Evolutionary conservation across 1,140 invertebrate species (phyloP), one percentile per base, ranked within the genome.

Genomic region (Drosophila burlai): DNA sequence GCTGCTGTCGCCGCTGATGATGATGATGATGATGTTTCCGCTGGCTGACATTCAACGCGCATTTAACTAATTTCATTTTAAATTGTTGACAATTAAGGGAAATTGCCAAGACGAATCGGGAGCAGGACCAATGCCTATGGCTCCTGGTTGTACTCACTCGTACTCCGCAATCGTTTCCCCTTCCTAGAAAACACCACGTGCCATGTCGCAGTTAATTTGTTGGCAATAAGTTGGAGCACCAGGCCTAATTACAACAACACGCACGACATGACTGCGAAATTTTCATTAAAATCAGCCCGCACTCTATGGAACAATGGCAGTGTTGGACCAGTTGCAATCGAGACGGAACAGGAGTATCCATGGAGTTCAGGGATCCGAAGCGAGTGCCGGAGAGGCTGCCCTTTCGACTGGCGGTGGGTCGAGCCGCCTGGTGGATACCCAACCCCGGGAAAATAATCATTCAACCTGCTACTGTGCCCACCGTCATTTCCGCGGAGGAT

Each of bases 171-270:
- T 16, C 7, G n/a, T 10, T 47, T 42, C 16, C 11, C 47, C n/a
- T 34, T 11, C n/a, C 66, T 5, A n/a, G 54, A 38, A 60, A 75
- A 76, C 82, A 85, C 78, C 86, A 85, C 76, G 85, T 85, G 85
- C 85, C 85, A 85, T 91, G 89, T 91, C 68, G 89, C 81, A 81
- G 89, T 91, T 91, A 91, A 91, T 91, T 91, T 90, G 89, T 90
- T 91, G 89, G 90, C 90, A 91, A 91, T 91, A 91, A 91, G 84
- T 84, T 89, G 78, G 74, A 71, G 87, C 84, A 89, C 83, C 65
- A 84, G 80, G 71, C 85, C 85, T 90, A 90, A 90, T 90, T 90
- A 90, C 85, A 90, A 85, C 85, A 90, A 90, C 85, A 90, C 76
- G 85, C 85, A 90, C 85, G 82, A 90, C 85, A 90, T 90, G 85